Conservation (phyloP, 2,113 vertebrate genomes). For the Callaeas wilsoni region DNA sequence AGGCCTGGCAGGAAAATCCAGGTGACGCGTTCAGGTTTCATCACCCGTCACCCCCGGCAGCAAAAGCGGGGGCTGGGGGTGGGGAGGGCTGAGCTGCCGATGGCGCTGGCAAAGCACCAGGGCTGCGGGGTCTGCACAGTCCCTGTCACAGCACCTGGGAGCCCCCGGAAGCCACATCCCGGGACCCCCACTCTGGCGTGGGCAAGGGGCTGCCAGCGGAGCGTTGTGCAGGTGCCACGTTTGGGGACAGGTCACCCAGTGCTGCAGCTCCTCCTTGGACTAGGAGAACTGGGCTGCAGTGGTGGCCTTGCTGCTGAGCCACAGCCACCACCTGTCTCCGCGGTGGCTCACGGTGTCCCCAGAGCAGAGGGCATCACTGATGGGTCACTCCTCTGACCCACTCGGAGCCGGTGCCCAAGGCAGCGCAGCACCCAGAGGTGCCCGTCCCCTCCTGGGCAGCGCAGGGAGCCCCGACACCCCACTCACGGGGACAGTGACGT, state of each 20-base stretch:
- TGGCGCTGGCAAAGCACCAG: rapidly evolving
- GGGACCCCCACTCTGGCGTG: rapidly evolving
- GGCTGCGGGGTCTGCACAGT: background rate
- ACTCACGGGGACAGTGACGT: rapidly evolving
- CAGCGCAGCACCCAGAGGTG: background rate
- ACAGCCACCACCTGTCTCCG: rapidly evolving
- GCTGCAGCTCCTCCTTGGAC: background rate
- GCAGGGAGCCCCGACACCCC: rapidly evolving
- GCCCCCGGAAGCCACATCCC: no score
- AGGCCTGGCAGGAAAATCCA: background rate
- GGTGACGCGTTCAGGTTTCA: rapidly evolving
- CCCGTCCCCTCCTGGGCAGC: rapidly evolving
- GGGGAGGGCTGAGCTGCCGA: background rate
- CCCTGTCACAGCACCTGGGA: background rate
- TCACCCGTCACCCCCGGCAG: background rate
- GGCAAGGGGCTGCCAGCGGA: background rate
- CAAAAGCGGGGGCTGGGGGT: background rate
- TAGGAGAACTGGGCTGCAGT: background rate
- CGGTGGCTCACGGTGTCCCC: rapidly evolving
- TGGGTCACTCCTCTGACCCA: background rate
- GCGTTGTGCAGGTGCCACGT: rapidly evolving
- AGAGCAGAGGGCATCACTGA: background rate
- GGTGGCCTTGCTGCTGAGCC: background rate
- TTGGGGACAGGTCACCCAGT: rapidly evolving
- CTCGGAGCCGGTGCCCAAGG: background rate